Evolutionary conservation across 1,140 invertebrate genomes (phyloP).

Genomic region (Armadillidium nasatum): DNA sequence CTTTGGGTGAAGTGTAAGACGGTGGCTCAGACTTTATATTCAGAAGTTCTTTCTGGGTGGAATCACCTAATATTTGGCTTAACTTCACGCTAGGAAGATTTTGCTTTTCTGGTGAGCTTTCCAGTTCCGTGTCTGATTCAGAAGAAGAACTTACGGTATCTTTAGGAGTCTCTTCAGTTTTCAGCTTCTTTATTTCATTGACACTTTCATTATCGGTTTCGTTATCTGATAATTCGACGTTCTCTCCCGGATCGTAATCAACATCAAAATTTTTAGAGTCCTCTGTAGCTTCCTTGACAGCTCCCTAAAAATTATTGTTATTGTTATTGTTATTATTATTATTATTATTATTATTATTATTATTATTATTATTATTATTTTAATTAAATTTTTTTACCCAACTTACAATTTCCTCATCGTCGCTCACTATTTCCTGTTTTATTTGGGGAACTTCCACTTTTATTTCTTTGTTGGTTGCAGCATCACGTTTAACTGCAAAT

Average conservation of each 20-base stretch:
- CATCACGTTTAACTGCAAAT: not conserved
- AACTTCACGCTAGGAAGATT: not conserved
- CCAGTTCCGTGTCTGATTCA: not conserved
- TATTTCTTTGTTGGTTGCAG: not conserved
- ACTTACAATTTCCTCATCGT: not conserved
- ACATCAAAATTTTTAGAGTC: not conserved
- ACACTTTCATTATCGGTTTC: not conserved
- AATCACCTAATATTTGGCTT: not conserved
- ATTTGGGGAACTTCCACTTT: not conserved
- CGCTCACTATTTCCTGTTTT: not conserved
- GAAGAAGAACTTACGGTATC: not conserved
- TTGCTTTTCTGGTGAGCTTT: not conserved
- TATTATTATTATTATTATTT: conserved; percentile 5
- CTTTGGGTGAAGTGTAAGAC: not conserved
- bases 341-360: conserved; percentile 15
- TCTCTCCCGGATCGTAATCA: not conserved
- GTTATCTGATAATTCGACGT: not conserved
- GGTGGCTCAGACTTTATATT: not conserved
- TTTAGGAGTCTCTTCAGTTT: not conserved
- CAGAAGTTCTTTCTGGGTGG: not conserved
- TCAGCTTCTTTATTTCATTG: not conserved
- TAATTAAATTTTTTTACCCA: not conserved
- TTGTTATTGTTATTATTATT: not conserved
- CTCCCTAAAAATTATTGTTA: not conserved
- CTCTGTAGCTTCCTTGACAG: not conserved